phyloP scores from a whole-genome alignment of 2,797 vertebrate genomes.

The Micrastur ruficollis region DNA sequence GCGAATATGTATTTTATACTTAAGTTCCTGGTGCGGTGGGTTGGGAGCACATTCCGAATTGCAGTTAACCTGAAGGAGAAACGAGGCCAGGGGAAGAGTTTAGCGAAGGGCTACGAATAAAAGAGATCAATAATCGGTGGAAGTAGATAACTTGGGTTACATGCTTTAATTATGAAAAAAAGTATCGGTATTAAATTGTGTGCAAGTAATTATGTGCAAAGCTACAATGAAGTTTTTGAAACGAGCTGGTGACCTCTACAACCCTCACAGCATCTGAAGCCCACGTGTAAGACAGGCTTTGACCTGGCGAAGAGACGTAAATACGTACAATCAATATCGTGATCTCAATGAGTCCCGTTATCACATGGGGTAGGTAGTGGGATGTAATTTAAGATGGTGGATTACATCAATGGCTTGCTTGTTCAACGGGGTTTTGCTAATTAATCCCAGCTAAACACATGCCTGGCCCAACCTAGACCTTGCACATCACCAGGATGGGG shows the following conservation, averaged over 20 bases:
- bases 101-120: background rate
- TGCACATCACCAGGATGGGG: accelerated
- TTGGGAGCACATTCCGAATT: background rate
- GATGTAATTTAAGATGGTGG: background rate
- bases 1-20: background rate
- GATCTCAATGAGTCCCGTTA: background rate
- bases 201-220: background rate
- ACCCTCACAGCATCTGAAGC: background rate
- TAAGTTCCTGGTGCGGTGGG: background rate
- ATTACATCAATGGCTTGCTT: background rate
- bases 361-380: accelerated
- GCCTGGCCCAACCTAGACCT: background rate
- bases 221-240: background rate
- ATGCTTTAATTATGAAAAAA: background rate
- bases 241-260: background rate
- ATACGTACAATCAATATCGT: too few species aligned
- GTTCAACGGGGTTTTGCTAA: background rate
- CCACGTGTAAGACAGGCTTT: too few species aligned
- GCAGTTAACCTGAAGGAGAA: conserved; percentile 19
- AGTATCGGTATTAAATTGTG: background rate
- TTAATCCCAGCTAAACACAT: background rate
- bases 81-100: background rate
- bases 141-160: background rate
- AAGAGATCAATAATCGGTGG: background rate
- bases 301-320: background rate